Evolutionary conservation across 2,797 vertebrate species (phyloP), one percentile per base, ranked within the genome.

Genomic region (Lithobates sylvaticus): DNA sequence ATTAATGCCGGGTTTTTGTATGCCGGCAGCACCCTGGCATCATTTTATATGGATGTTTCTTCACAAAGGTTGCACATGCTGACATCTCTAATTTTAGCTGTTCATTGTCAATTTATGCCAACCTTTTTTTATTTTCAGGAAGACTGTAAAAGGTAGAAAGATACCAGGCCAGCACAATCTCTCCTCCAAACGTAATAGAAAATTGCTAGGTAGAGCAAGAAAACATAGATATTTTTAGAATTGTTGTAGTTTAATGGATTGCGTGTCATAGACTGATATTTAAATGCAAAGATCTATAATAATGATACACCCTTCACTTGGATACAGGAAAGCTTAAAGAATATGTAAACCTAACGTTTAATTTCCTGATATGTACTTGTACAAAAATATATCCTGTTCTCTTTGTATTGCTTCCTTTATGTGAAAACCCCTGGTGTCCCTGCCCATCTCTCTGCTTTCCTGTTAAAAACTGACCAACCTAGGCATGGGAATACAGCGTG

Each of bases 101-200:
- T 81, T 44, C 36, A 76, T 86, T 86, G 84, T 86, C 44, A 81
- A 86, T 86, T 70, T 81, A 86, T 86, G 44, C 84, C 78, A 21
- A 36, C 32, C 71, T 73, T 58, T 39, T 39, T 39, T 78, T 74
- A 39, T 74, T 27, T 81, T 76, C 29, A 29, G 29, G 39, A 67
- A 54, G 42, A 54, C 58, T 76, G 58, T 47, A 74, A 85, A 36
- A 67, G 65, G 18, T 44, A 12, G n/a, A 77, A 29, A 76, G 39
- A 84, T 13, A 68, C 32, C 58, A 69, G 39, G 39, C 75, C 39
- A 54, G 84, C 15, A 26, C 61, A 69, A 42, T 67, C 13, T 71
- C 10, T 2, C 27, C 64, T 4, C 36, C 64, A 81, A 61, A 85
- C 70, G 71, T 80, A 72, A 74, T 16, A 50, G 32, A 34, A 69